Evolutionary conservation across 2,888 invertebrate species (phyloP).

Genomic region (Pelosia muscerda): DNA sequence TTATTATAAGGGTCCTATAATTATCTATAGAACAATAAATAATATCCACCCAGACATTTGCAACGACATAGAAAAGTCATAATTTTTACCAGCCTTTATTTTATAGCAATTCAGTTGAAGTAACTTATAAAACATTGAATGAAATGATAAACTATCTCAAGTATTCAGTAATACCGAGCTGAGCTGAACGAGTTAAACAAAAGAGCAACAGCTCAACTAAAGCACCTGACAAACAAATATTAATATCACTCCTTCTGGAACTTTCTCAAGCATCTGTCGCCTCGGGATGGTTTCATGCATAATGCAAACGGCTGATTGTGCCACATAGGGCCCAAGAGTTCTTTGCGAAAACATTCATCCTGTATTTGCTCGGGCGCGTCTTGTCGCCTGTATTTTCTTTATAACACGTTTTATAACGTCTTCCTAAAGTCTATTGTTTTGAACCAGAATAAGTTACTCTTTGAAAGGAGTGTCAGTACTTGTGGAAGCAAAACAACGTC

Average conservation of each 20-base stretch:
- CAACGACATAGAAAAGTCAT: no score
- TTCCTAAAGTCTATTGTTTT: conserved; percentile 48
- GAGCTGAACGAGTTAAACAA: conserved; percentile 32
- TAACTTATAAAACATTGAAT: background rate
- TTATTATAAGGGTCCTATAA: no score
- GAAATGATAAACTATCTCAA: conserved; percentile 7
- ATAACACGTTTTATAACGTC: conserved; percentile 50
- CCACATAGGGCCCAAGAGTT: conserved; percentile 69
- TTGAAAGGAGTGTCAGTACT: conserved; percentile 8
- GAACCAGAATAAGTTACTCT: conserved; percentile 23
- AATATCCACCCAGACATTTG: no score
- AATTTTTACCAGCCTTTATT: no score
- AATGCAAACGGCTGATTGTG: conserved; percentile 83
- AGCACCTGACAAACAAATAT: conserved; percentile 73
- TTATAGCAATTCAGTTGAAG: background rate
- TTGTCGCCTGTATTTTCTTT: conserved; percentile 51
- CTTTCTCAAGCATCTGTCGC: conserved; percentile 72
- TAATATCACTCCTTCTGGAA: conserved; percentile 66
- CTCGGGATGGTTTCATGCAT: conserved; percentile 80
- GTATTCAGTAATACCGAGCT: conserved; percentile 8
- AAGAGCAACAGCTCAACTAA: conserved; percentile 53
- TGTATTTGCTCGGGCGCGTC: conserved; percentile 64
- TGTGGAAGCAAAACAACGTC: conserved; percentile 10
- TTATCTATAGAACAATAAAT: no score
- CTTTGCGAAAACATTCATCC: conserved; percentile 76